Percentiles rank a stretch among this genome's conserved stretches.
phyloP scores from a whole-genome alignment of 2,888 invertebrate genomes.

The Trypoxylon attenuatum region DNA sequence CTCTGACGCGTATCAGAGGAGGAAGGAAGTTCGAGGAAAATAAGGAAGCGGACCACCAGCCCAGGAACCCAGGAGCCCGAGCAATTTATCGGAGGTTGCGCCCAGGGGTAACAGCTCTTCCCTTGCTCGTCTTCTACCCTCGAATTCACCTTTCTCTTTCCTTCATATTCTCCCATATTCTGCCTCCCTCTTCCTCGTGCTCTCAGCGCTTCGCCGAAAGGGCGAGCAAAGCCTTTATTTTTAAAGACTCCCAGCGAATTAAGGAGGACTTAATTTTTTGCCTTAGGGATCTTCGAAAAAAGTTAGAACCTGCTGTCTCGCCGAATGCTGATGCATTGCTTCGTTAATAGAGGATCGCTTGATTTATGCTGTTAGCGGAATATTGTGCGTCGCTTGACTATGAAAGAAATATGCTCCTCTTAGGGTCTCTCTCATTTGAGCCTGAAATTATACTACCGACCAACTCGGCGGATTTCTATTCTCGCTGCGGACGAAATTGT shows the following conservation, averaged over 20 bases:
- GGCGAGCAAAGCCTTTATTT: not conserved
- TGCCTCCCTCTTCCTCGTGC: no score
- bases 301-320: not conserved
- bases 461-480: not conserved
- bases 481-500: no score
- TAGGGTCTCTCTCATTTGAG: not conserved
- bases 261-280: not conserved
- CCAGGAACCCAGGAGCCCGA: conserved; percentile 12
- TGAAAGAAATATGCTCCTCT: not conserved
- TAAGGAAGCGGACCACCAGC: not conserved
- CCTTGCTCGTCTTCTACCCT: conserved; percentile 22
- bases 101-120: conserved; percentile 25
- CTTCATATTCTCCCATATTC: not conserved
- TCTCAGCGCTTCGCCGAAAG: not conserved
- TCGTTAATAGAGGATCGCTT: not conserved
- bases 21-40: not conserved
- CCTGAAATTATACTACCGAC: not conserved
- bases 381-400: conserved; percentile 9
- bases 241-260: not conserved
- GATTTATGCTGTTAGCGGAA: not conserved
- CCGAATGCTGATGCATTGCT: not conserved
- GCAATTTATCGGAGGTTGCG: conserved; percentile 54
- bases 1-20: conserved; percentile 1
- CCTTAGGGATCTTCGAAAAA: not conserved
- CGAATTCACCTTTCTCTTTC: no score